Conservation (phyloP, 2,888 invertebrate genomes). For the Gisinianus flammeolus region DNA sequence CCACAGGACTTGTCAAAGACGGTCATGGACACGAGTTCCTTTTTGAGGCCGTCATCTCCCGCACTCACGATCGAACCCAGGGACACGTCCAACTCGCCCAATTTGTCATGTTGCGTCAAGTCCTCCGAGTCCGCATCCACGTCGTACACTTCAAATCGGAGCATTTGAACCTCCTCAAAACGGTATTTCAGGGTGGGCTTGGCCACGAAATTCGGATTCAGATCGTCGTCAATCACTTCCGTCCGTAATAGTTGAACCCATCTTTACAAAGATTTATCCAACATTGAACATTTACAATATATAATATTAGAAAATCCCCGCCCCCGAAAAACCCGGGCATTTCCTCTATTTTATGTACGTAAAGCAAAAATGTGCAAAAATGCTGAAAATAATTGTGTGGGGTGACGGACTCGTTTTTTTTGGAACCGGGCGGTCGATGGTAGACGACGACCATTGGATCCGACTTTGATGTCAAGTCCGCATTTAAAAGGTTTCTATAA, state of each 20-base stretch:
- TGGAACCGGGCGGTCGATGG: not conserved
- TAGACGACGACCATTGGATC: not conserved
- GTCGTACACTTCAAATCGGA: conserved; percentile 65
- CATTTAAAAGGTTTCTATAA: not conserved
- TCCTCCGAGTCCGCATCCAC: conserved; percentile 60
- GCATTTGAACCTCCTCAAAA: conserved; percentile 67
- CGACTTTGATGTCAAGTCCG: not conserved
- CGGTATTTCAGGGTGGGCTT: conserved; percentile 65
- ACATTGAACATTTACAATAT: too few species aligned
- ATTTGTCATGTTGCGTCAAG: conserved; percentile 62
- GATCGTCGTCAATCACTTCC: conserved; percentile 63
- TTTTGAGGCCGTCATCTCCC: not conserved
- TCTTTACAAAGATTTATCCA: too few species aligned
- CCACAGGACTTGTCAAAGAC: conserved; percentile 47
- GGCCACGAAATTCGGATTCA: conserved; percentile 65
- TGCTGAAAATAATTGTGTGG: too few species aligned
- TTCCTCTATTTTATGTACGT: too few species aligned
- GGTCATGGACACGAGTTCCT: conserved; percentile 4
- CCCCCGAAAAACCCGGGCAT: too few species aligned
- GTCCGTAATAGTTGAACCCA: conserved; percentile 62
- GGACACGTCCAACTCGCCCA: conserved; percentile 65
- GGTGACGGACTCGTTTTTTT: too few species aligned
- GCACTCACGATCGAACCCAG: conserved; percentile 61
- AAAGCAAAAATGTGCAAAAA: too few species aligned
- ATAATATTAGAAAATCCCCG: too few species aligned